Evolutionary conservation across 2,888 invertebrate species (phyloP).

Genomic region (Arge pagana): DNA sequence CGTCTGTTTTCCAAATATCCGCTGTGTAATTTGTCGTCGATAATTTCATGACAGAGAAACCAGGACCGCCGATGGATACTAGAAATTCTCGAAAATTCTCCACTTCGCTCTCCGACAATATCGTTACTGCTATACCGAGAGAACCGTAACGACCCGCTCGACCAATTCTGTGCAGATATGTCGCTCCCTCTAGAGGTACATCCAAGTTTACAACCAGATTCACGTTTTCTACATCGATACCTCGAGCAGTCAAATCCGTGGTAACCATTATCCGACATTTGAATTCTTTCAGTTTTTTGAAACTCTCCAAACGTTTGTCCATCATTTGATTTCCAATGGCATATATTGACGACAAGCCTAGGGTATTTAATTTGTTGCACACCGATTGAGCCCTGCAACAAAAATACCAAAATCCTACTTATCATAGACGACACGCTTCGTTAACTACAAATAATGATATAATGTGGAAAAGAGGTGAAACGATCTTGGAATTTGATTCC

Average conservation of each 20-base stretch:
- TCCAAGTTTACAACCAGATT: constrained; percentile 94
- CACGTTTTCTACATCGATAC: constrained; percentile 92
- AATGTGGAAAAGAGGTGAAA: too few relatives aligned
- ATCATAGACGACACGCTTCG: too few relatives aligned
- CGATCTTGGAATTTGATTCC: too few relatives aligned
- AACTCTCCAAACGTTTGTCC: constrained; percentile 72
- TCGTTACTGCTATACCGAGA: constrained; percentile 77
- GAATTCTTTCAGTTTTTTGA: constrained; percentile 78
- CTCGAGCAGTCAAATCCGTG: constrained; percentile 90
- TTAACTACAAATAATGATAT: too few relatives aligned
- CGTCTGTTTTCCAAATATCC: constrained; percentile 46
- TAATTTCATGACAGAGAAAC: constrained; percentile 61
- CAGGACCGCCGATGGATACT: constrained; percentile 62
- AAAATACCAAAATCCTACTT: too few relatives aligned
- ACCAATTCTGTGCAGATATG: constrained; percentile 93
- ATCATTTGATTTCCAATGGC: constrained; percentile 84
- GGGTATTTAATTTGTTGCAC: constrained; percentile 69
- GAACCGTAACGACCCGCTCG: constrained; percentile 94
- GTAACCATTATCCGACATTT: constrained; percentile 85
- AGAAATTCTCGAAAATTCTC: constrained; percentile 64
- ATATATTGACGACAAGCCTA: constrained; percentile 79
- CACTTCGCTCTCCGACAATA: constrained; percentile 71
- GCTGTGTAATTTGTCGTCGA: constrained; percentile 48
- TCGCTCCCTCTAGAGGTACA: constrained; percentile 76
- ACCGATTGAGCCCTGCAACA: constrained; percentile 75